Evolutionary conservation across 2,113 vertebrate species (phyloP).

Genomic region (Saguinus imperator): DNA sequence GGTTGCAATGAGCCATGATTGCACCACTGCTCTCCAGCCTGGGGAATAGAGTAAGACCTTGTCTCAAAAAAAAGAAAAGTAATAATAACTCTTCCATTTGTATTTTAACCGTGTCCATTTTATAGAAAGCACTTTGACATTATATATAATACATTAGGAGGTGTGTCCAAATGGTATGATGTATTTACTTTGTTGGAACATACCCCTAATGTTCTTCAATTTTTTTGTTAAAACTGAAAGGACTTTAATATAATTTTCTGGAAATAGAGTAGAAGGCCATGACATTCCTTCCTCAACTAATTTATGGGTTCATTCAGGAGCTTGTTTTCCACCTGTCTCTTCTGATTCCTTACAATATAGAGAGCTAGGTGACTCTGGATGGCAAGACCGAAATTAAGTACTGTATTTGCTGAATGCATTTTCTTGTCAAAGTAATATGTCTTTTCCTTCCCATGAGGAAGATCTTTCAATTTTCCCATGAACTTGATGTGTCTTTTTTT

Average conservation of each 20-base stretch:
- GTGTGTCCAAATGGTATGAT: neutral
- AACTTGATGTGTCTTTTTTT: constrained; percentile 66
- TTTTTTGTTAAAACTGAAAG: neutral
- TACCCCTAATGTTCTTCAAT: neutral
- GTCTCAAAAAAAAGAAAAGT: too few relatives aligned
- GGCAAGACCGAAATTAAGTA: constrained; percentile 22
- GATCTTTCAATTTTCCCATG: constrained; percentile 57
- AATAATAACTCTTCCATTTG: neutral
- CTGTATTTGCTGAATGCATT: constrained; percentile 52
- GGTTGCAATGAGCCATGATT: too few relatives aligned
- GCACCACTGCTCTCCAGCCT: too few relatives aligned
- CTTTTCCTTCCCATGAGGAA: constrained; percentile 59
- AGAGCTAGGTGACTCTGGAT: neutral
- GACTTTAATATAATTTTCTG: neutral
- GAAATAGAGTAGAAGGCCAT: neutral
- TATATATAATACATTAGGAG: neutral
- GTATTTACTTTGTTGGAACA: neutral
- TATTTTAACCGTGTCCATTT: neutral
- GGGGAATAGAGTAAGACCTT: too few relatives aligned
- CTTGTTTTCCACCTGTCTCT: neutral
- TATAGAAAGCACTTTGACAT: neutral
- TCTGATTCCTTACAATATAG: neutral
- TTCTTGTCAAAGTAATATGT: constrained; percentile 56
- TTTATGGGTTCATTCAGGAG: neutral
- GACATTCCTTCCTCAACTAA: neutral